Evolutionary conservation across 2,888 invertebrate genomes (phyloP).

Genomic region (Clostera curtula): DNA sequence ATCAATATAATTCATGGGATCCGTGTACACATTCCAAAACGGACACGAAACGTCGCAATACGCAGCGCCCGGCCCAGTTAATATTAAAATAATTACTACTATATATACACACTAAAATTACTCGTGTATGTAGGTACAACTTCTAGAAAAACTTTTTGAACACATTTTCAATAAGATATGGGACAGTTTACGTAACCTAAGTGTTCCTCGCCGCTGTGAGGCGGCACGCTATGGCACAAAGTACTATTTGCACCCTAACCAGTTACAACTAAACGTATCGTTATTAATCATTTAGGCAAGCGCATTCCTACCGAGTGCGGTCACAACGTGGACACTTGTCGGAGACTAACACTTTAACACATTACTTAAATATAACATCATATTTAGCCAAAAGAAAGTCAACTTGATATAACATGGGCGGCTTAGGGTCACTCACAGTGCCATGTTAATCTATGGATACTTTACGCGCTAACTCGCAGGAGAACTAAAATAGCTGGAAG

Average conservation of each 20-base stretch:
- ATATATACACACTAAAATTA: constrained; percentile 52
- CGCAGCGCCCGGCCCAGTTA: constrained; percentile 26
- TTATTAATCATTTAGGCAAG: constrained; percentile 36
- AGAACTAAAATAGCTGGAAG: too few species aligned
- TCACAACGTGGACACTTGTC: constrained; percentile 6
- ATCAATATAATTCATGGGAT: too few species aligned
- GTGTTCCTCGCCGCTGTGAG: constrained; percentile 30
- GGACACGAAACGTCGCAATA: constrained; percentile 32
- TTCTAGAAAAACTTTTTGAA: constrained; percentile 64
- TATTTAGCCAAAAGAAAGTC: too few species aligned
- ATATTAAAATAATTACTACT: constrained; percentile 35
- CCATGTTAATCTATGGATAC: too few species aligned
- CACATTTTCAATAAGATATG: constrained; percentile 72
- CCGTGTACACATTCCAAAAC: too few species aligned
- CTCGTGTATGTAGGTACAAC: constrained; percentile 52
- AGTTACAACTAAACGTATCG: constrained; percentile 18
- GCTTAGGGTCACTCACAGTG: too few species aligned
- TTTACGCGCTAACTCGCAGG: too few species aligned
- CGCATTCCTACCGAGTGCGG: constrained; percentile 26
- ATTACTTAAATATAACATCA: too few species aligned
- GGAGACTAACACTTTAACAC: constrained; percentile 11
- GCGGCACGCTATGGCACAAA: constrained; percentile 51
- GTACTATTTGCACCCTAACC: constrained; percentile 30
- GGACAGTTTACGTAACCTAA: constrained; percentile 42
- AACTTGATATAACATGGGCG: too few species aligned